Percentiles rank a stretch among this genome's conserved stretches.
phyloP scores from a whole-genome alignment of 2,797 vertebrate species.

The Heteromormyrus szaboi region DNA sequence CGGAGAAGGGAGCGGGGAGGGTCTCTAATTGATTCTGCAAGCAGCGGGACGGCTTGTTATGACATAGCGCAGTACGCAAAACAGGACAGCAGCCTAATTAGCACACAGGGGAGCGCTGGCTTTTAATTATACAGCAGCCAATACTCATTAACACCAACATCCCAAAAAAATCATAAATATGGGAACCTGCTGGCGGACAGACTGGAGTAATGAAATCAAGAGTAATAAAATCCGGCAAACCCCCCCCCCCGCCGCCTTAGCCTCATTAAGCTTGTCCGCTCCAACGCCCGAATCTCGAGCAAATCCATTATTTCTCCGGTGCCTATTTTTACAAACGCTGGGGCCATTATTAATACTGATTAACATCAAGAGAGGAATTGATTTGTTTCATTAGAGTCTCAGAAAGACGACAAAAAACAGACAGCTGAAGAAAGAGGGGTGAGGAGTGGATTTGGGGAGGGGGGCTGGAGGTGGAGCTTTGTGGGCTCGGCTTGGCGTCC shows the following conservation, averaged over 20 bases:
- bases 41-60: not conserved
- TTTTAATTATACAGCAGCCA: conserved; percentile 28
- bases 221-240: not conserved
- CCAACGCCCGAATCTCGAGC: not conserved
- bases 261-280: conserved; percentile 11
- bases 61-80: conserved; percentile 5
- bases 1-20: not conserved
- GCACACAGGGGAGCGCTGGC: conserved; percentile 31
- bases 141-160: conserved; percentile 24
- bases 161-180: not conserved
- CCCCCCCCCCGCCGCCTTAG: not conserved
- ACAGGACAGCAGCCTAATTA: conserved; percentile 34
- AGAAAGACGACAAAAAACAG: not conserved
- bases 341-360: conserved; percentile 12
- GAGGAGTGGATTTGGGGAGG: not conserved
- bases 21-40: conserved; percentile 13
- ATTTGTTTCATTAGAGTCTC: conserved; percentile 5
- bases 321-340: not conserved
- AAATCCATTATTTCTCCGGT: not conserved
- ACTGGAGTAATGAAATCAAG: not conserved
- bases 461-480: not conserved
- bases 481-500: not conserved
- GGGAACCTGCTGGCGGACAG: not conserved
- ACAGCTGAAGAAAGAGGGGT: conserved; percentile 1
- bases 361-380: not conserved